Conservation (phyloP, 2,113 vertebrate genomes). For the Dipodomys ordii region DNA sequence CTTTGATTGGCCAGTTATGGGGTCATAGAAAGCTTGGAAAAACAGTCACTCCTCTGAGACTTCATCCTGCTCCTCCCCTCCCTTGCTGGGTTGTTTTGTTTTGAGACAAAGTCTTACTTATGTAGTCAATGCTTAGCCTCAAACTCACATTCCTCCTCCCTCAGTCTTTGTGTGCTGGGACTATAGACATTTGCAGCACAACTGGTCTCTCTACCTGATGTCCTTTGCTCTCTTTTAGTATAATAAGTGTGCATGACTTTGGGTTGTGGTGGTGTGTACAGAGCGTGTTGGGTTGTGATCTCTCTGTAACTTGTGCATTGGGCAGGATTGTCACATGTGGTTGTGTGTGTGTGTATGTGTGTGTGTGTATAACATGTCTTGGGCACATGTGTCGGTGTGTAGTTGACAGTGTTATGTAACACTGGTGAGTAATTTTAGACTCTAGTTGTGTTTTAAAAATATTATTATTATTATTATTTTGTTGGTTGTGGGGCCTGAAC, state of each 20-base stretch:
- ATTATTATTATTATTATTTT: too few relatives aligned
- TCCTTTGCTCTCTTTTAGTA: not conserved
- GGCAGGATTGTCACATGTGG: not conserved
- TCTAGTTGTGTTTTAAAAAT: not conserved
- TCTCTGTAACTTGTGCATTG: not conserved
- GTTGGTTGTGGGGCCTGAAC: too few relatives aligned
- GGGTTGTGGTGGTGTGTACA: not conserved
- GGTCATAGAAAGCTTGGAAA: conserved; percentile 67
- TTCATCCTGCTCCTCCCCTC: not conserved
- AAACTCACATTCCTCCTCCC: too few relatives aligned
- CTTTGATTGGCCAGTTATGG: conserved; percentile 80
- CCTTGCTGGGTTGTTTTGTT: not conserved
- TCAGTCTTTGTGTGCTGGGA: too few relatives aligned
- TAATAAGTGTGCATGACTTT: not conserved
- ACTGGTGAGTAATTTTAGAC: not conserved
- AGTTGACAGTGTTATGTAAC: not conserved
- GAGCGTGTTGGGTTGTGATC: not conserved
- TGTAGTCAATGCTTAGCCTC: too few relatives aligned
- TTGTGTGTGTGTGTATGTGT: not conserved
- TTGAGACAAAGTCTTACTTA: too few relatives aligned
- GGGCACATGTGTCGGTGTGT: not conserved
- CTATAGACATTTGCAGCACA: not conserved
- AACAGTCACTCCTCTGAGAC: conserved; percentile 27
- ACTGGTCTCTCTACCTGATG: not conserved
- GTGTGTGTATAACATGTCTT: too few relatives aligned